Base-by-base conservation (phyloP, 2,797 vertebrate species). In the Ctenosaura bakeri region DNA sequence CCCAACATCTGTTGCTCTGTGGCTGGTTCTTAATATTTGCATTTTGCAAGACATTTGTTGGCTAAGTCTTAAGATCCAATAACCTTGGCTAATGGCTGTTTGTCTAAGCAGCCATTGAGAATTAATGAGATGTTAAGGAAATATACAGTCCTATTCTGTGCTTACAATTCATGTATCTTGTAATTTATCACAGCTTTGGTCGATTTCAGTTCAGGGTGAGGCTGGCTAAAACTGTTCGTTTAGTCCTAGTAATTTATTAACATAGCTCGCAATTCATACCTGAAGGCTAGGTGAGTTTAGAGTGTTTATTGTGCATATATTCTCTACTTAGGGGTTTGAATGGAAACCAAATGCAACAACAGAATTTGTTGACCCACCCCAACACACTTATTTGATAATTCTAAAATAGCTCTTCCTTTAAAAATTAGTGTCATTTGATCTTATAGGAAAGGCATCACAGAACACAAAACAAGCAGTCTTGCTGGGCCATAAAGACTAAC, bases 61-160 rank as follows among this genome's bases (percentile, higher is more conserved):
- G 82, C 84, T 95, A 91, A 93, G 56, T 78, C 88, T 93, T 85
- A 80, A 88, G 2, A 94, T 95, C 88, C 22, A 86, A 93, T 91
- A 94, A 93, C 59, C 8, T 94, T 93, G 86, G 69, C 42, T 90
- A 92, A 92, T 82, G 89, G 91, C 24, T 81, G 88, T 94, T 94
- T 96, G 71, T 92, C 83, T 92, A 93, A 81, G 22, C 13, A 93
- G 94, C 95, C 88, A 92, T 94, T 96, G 87, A 95, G 96, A 93
- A 76, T 5, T 91, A 91, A 76, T 46, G n/a, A 22, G 71, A 92
- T 80, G 50, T 71, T 95, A 89, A 88, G 83, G 87, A 94, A 93
- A 90, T 83, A 95, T 4, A 83, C 5, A 74, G 42, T 54, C 92
- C 62, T 66, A 77, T 29, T 88, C 83, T 46, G 0, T 54, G 62